Percentiles rank a stretch among this genome's conserved stretches.
phyloP scores from a whole-genome alignment of 2,113 vertebrate genomes.

The Fukomys damarensis region DNA sequence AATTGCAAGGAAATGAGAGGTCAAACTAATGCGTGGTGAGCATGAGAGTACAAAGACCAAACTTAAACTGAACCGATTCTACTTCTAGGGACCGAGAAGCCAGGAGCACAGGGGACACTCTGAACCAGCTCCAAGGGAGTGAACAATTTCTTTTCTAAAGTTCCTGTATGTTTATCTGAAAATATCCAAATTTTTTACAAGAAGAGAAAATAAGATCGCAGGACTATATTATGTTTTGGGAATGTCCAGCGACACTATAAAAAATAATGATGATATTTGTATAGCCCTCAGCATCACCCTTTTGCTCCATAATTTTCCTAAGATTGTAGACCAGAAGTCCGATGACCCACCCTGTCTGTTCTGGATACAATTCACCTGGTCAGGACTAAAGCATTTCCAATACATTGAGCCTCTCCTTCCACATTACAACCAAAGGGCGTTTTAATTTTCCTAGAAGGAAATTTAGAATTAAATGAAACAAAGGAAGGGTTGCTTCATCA shows the following conservation, averaged over 20 bases:
- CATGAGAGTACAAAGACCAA: not conserved
- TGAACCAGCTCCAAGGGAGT: not conserved
- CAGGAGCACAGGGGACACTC: not conserved
- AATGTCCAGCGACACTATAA: not conserved
- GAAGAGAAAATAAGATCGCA: not conserved
- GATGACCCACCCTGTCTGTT: not conserved
- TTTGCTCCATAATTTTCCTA: not conserved
- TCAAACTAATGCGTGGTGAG: not conserved
- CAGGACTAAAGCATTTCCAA: not conserved
- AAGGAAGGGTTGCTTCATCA: not conserved
- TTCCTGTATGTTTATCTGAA: not conserved
- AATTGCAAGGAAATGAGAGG: not conserved
- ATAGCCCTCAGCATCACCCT: not conserved
- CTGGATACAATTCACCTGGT: not conserved
- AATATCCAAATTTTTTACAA: not conserved
- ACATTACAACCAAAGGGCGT: not conserved
- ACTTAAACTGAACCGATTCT: not conserved
- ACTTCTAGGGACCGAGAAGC: not conserved
- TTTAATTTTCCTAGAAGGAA: not conserved
- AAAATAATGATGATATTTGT: not conserved
- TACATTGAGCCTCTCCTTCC: not conserved
- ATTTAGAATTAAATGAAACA: not conserved
- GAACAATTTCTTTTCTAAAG: slow-evolving; percentile 28
- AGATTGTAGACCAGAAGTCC: not conserved
- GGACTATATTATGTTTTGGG: not conserved